Conservation (phyloP, 2,113 vertebrate genomes). For the rat (Rattus norvegicus) region DNA sequence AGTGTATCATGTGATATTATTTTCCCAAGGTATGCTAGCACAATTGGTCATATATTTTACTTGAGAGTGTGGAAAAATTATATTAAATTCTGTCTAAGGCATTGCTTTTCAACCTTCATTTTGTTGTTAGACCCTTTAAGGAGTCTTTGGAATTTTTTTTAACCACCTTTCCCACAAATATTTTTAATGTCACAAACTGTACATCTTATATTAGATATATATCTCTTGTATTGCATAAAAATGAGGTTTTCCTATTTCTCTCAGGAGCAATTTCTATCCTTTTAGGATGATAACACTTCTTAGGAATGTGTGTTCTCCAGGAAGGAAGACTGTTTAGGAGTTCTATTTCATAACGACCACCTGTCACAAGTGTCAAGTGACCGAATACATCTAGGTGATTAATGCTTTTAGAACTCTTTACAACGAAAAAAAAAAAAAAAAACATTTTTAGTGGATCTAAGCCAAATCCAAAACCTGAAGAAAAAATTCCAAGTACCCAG, state of each 20-base stretch:
- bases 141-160: constrained; percentile 18
- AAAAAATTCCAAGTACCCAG: not conserved
- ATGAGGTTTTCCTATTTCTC: not conserved
- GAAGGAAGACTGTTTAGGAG: constrained; percentile 44
- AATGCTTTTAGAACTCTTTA: constrained; percentile 10
- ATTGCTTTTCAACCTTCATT: constrained; percentile 1
- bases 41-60: not conserved
- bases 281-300: not conserved
- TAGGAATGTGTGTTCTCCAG: constrained; percentile 31
- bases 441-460: not conserved
- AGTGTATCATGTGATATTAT: not conserved
- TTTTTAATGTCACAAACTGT: not conserved
- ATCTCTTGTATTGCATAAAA: constrained; percentile 25
- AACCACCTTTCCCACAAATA: not conserved
- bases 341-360: constrained; percentile 22
- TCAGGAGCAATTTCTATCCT: not conserved
- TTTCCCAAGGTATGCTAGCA: not conserved
- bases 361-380: constrained; percentile 9
- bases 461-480: constrained; percentile 38
- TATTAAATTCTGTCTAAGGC: not conserved
- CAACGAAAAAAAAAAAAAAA: not conserved
- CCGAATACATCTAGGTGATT: constrained; percentile 1
- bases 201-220: not conserved
- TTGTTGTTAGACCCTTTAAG: not conserved
- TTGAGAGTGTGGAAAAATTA: not conserved